These are phyloP conservation scores for Candoia aspera DNA, from an alignment of 2,113 vertebrate species.

Conservation along the genomic window DNA sequence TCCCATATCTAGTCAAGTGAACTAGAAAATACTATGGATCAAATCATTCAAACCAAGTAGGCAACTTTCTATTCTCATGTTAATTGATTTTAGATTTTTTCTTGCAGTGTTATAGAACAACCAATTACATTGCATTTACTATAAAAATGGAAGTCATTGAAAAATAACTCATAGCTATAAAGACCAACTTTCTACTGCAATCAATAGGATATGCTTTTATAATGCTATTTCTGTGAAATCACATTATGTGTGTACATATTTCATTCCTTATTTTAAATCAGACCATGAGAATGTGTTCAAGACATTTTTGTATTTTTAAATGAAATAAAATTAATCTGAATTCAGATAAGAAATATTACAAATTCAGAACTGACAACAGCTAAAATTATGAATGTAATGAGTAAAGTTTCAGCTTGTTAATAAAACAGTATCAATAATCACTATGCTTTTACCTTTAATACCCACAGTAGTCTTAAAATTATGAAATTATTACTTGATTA, in stretches of 20 bases:
- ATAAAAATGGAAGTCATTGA: neutral
- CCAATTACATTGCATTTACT: neutral
- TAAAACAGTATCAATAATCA: too few relatives aligned
- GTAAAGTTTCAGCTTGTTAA: neutral
- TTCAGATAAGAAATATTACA: conserved; percentile 20
- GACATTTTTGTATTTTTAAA: neutral
- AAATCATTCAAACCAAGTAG: neutral
- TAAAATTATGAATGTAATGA: neutral
- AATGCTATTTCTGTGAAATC: neutral
- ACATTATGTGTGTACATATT: neutral
- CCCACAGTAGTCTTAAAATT: neutral
- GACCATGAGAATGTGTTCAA: neutral
- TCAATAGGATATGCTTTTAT: neutral
- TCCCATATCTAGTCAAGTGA: neutral
- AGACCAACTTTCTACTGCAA: neutral
- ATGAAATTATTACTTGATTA: neutral
- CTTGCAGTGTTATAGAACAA: neutral
- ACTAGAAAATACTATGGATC: neutral
- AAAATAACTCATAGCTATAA: neutral
- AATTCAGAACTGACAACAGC: neutral
- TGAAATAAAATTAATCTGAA: neutral
- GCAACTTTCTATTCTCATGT: neutral
- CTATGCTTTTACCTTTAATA: neutral
- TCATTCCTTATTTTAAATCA: neutral
- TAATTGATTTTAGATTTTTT: neutral